Percentiles rank a stretch among this genome's conserved stretches.
phyloP scores from a whole-genome alignment of 1,140 invertebrate species.

The Dinothrombium tinctorium region DNA sequence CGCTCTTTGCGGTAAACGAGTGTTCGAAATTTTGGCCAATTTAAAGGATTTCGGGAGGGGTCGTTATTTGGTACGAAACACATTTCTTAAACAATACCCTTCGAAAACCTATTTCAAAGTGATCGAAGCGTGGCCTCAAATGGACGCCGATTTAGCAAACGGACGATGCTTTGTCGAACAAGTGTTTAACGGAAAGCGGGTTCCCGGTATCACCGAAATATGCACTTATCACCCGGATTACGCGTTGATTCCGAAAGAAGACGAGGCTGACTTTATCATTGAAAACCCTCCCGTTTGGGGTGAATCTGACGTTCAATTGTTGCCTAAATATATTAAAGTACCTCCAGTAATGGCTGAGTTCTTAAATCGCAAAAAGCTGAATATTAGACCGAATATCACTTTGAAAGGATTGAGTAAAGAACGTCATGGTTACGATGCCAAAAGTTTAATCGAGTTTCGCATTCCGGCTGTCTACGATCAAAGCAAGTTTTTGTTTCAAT shows the following conservation, averaged over 20 bases:
- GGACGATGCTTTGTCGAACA: slow-evolving; percentile 9
- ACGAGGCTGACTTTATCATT: slow-evolving; percentile 8
- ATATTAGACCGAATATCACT: background rate
- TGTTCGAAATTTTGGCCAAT: slow-evolving; percentile 11
- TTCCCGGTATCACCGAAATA: slow-evolving; percentile 4
- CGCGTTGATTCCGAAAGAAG: slow-evolving; percentile 11
- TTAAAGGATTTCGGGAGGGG: slow-evolving; percentile 13
- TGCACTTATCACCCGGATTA: slow-evolving; percentile 7
- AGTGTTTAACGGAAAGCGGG: slow-evolving; percentile 7
- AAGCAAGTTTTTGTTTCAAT: too few relatives aligned
- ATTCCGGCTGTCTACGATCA: too few relatives aligned
- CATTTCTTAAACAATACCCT: slow-evolving; percentile 6
- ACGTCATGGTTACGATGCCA: background rate
- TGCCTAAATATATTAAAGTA: slow-evolving; percentile 6
- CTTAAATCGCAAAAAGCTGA: slow-evolving; percentile 1
- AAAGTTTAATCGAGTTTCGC: too few relatives aligned
- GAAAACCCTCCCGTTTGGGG: slow-evolving; percentile 3
- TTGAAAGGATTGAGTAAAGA: background rate
- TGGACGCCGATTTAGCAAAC: slow-evolving; percentile 10
- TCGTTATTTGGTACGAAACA: slow-evolving; percentile 8
- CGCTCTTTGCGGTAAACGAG: too few relatives aligned
- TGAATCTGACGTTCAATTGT: slow-evolving; percentile 2
- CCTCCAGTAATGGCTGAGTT: slow-evolving; percentile 9
- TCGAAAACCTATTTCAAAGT: slow-evolving; percentile 10
- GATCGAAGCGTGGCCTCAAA: slow-evolving; percentile 9